Evolutionary conservation across 2,113 vertebrate species (phyloP).

Genomic region (Drymodes brunneopygia): DNA sequence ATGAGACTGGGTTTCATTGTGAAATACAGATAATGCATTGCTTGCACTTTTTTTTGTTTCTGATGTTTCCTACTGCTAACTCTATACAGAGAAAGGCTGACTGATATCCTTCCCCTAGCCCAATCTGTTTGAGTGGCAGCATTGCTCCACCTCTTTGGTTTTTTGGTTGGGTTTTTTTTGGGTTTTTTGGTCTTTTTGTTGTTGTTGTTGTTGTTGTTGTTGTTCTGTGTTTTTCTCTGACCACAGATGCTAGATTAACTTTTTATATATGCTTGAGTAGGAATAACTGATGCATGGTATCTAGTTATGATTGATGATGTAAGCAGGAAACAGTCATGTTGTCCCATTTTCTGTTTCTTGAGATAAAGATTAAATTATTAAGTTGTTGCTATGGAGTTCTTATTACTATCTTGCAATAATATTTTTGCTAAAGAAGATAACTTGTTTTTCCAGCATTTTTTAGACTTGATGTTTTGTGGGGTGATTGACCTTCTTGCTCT

Average conservation of each 20-base stretch:
- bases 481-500: background rate
- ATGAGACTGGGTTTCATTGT: background rate
- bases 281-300: background rate
- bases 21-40: background rate
- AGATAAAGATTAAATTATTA: background rate
- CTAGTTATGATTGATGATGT: background rate
- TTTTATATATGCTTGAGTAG: background rate
- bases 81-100: background rate
- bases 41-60: background rate
- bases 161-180: background rate
- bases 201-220: too few relatives aligned
- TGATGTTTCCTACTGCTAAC: background rate
- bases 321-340: background rate
- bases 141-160: background rate
- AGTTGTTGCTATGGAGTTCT: background rate
- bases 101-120: background rate
- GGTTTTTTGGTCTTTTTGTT: too few relatives aligned
- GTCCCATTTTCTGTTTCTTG: background rate
- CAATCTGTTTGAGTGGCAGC: background rate
- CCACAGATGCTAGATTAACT: background rate
- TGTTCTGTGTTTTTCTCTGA: background rate
- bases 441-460: background rate
- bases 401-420: background rate
- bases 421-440: background rate
- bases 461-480: background rate